Conservation (phyloP, 1,140 invertebrate genomes). For the Lasioglossum albipes region DNA sequence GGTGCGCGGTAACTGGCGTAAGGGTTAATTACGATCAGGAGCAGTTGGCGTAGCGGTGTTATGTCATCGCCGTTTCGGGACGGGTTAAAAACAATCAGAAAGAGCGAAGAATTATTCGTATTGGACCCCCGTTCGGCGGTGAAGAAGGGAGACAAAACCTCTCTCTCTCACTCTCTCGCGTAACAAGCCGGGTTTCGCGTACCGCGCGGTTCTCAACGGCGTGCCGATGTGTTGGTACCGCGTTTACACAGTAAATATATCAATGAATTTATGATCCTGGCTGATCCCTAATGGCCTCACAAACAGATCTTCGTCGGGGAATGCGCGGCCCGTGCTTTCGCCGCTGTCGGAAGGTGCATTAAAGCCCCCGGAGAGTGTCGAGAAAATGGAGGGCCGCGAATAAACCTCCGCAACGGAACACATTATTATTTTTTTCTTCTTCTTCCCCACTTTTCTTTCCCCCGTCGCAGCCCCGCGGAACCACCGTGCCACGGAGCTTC, state of each 20-base stretch:
- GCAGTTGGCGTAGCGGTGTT: not conserved
- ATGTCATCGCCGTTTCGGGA: constrained; percentile 2
- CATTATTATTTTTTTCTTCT: constrained; percentile 11
- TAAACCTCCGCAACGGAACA: constrained; percentile 8
- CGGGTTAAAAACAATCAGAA: constrained; percentile 22
- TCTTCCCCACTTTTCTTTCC: too few species aligned
- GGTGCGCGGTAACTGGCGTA: not conserved
- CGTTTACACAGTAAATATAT: constrained; percentile 78
- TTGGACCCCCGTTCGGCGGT: constrained; percentile 18
- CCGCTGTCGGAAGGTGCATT: constrained; percentile 37
- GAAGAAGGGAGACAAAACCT: too few species aligned
- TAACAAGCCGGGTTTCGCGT: constrained; percentile 5
- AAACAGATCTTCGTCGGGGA: constrained; percentile 76
- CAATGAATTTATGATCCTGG: constrained; percentile 72
- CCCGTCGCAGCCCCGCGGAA: not conserved
- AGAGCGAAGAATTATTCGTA: constrained; percentile 30
- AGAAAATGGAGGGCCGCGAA: constrained; percentile 49
- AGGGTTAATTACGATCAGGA: too few species aligned
- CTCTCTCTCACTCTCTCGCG: not conserved
- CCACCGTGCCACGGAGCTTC: not conserved
- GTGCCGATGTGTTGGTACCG: constrained; percentile 40
- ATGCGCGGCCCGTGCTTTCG: constrained; percentile 58
- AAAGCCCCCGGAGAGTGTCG: constrained; percentile 24
- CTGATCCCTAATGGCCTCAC: constrained; percentile 76
- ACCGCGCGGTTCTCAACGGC: too few species aligned